These are phyloP conservation scores for Lumbricus terrestris DNA, from an alignment of 2,888 invertebrate genomes.

Conservation along the genomic window DNA sequence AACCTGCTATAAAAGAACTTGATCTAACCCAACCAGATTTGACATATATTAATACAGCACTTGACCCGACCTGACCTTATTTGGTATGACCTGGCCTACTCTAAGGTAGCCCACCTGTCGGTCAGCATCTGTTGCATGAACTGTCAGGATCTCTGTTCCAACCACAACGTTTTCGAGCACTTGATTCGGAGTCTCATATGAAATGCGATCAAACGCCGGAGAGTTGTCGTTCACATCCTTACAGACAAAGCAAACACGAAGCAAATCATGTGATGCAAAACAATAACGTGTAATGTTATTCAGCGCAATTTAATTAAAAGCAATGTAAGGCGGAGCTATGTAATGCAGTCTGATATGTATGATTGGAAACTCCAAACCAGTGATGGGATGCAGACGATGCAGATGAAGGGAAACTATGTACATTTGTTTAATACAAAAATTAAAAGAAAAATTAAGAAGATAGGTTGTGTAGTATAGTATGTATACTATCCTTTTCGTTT, in stretches of 20 bases:
- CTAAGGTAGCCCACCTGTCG: constrained; percentile 36
- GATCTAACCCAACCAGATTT: not conserved
- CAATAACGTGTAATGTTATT: no score
- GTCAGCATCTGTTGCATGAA: constrained; percentile 42
- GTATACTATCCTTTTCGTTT: no score
- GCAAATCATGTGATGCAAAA: not conserved
- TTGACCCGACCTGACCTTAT: not conserved
- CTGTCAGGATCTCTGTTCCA: constrained; percentile 38
- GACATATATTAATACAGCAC: not conserved
- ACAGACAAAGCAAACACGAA: not conserved
- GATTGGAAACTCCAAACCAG: not conserved
- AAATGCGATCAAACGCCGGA: constrained; percentile 41
- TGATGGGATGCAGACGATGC: not conserved
- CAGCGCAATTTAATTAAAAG: no score
- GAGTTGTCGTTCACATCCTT: constrained; percentile 51
- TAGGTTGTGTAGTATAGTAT: no score
- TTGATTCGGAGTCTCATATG: constrained; percentile 30
- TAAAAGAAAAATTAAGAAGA: no score
- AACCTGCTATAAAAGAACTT: no score
- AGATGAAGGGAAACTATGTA: no score
- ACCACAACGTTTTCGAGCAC: constrained; percentile 40
- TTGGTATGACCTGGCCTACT: not conserved
- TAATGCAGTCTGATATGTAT: not conserved
- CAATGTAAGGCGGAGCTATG: not conserved
- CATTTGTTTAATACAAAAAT: no score